These are phyloP conservation scores for Cheilosia urbana DNA, from an alignment of 2,888 invertebrate genomes.

Conservation along the genomic window DNA sequence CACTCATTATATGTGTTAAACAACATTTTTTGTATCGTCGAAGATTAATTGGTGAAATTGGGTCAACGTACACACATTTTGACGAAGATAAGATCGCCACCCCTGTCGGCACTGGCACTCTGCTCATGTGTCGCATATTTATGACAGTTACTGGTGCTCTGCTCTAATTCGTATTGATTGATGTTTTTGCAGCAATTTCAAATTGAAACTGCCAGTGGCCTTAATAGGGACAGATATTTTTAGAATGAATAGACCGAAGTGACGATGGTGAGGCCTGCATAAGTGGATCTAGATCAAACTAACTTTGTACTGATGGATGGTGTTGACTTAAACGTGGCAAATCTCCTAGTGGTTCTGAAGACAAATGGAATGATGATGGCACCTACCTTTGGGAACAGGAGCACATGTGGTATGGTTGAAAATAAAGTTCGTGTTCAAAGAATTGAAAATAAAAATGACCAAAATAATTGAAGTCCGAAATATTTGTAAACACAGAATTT, in stretches of 20 bases:
- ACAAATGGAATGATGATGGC: no score
- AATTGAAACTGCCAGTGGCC: conserved; percentile 1
- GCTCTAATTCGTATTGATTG: conserved; percentile 46
- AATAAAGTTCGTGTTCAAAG: no score
- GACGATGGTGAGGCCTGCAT: no score
- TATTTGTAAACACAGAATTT: no score
- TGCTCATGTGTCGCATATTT: conserved; percentile 8
- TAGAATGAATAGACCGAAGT: background rate
- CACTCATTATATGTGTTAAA: conserved; percentile 67
- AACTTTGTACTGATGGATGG: no score
- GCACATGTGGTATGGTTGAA: no score
- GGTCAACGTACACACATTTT: conserved; percentile 31
- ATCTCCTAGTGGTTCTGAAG: no score
- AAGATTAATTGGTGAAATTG: conserved; percentile 66
- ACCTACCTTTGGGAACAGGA: no score
- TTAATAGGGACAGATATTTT: background rate
- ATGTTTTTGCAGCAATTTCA: conserved; percentile 18
- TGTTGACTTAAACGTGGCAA: no score
- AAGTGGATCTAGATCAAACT: no score
- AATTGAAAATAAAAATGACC: no score
- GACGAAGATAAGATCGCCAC: conserved; percentile 34
- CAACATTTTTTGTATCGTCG: conserved; percentile 52
- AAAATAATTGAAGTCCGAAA: no score
- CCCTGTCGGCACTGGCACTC: background rate
- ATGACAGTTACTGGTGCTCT: conserved; percentile 8